Conservation (phyloP, 2,888 invertebrate species). For the Ophonus ardosiacus region DNA sequence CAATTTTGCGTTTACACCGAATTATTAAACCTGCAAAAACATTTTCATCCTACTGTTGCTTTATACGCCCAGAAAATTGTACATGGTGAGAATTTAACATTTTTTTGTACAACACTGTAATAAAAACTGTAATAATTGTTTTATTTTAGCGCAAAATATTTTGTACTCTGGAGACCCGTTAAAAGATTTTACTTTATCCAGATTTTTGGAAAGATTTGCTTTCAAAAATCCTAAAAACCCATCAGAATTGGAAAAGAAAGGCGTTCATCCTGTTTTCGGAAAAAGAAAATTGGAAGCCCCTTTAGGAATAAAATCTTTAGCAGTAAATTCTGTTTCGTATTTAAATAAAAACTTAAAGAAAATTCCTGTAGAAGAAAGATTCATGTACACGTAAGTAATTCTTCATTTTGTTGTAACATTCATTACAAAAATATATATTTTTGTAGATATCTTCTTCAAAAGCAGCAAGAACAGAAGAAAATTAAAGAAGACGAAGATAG, state of each 20-base stretch:
- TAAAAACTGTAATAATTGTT: constrained; percentile 11
- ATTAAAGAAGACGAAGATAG: constrained; percentile 78
- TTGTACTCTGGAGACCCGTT: constrained; percentile 95
- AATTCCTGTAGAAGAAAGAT: constrained; percentile 94
- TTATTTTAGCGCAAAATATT: constrained; percentile 81
- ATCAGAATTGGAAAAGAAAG: constrained; percentile 77
- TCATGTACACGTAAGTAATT: constrained; percentile 80
- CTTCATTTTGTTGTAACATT: not conserved
- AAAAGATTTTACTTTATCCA: constrained; percentile 92
- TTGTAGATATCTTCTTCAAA: constrained; percentile 79
- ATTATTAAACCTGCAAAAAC: constrained; percentile 82
- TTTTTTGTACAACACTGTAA: not conserved
- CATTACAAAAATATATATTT: not conserved
- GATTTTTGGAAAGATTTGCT: constrained; percentile 96
- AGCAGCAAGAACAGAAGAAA: constrained; percentile 72
- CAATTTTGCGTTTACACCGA: constrained; percentile 85
- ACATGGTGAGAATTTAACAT: constrained; percentile 77
- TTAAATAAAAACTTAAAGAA: constrained; percentile 82
- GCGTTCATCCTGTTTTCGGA: constrained; percentile 82
- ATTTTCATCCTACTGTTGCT: constrained; percentile 95
- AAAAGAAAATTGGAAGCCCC: constrained; percentile 84
- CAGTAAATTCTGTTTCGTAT: constrained; percentile 86
- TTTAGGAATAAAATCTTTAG: constrained; percentile 83
- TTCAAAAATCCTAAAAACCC: constrained; percentile 93
- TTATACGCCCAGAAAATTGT: constrained; percentile 90